Conservation (phyloP, 2,113 vertebrate species). For the Nerophis lumbriciformis region DNA sequence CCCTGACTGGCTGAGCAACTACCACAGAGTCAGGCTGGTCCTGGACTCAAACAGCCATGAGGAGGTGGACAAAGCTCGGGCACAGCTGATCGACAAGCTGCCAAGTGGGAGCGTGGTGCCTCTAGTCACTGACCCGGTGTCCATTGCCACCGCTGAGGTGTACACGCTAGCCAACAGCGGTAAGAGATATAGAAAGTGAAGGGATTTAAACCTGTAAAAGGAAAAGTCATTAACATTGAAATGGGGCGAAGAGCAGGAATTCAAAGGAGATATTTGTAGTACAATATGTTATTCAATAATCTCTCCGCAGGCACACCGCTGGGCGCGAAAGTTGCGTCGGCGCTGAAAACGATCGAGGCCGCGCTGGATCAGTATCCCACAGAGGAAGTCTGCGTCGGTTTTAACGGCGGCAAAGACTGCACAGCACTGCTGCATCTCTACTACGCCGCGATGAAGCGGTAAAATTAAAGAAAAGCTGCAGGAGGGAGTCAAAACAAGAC, state of each 20-base stretch:
- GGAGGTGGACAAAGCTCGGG: conserved; percentile 72
- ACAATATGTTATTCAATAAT: conserved; percentile 16
- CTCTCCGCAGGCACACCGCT: conserved; percentile 73
- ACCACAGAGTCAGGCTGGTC: conserved; percentile 84
- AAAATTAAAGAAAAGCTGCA: background rate
- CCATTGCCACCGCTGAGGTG: conserved; percentile 74
- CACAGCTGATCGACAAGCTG: conserved; percentile 74
- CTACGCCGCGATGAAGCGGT: conserved; percentile 85
- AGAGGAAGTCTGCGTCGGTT: conserved; percentile 84
- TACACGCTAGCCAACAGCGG: conserved; percentile 79
- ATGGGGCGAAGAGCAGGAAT: background rate
- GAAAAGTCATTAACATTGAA: background rate
- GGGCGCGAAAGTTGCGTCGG: conserved; percentile 80
- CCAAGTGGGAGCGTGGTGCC: conserved; percentile 75
- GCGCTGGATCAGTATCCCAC: conserved; percentile 78
- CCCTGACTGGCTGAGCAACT: conserved; percentile 91
- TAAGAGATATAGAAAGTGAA: conserved; percentile 47
- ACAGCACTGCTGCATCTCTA: conserved; percentile 89
- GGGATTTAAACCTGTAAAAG: background rate
- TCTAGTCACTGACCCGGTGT: conserved; percentile 69
- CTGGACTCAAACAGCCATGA: conserved; percentile 80
- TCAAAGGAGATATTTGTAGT: conserved; percentile 1
- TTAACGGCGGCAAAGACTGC: conserved; percentile 98
- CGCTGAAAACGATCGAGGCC: conserved; percentile 79
- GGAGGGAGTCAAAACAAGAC: conserved; percentile 11